phyloP scores from a whole-genome alignment of 2,113 vertebrate genomes.

The Excalfactoria chinensis region DNA sequence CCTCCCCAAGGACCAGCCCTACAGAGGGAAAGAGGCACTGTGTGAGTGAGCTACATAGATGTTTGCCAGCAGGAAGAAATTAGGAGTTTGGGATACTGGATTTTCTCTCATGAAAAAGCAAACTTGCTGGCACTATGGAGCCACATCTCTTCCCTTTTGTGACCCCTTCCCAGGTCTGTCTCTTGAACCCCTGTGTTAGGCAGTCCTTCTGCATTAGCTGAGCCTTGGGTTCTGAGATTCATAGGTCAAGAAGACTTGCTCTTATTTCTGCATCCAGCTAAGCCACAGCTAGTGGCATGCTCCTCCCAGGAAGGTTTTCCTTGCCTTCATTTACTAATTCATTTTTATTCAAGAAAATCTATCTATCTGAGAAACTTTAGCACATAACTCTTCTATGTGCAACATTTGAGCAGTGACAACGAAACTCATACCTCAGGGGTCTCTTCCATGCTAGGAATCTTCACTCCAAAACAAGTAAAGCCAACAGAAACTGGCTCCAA shows the following conservation, averaged over 20 bases:
- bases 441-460: not conserved
- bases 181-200: not conserved
- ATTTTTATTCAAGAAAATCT: not conserved
- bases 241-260: not conserved
- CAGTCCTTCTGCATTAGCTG: not conserved
- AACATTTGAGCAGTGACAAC: not conserved
- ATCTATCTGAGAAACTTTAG: not conserved
- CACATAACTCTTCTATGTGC: not conserved
- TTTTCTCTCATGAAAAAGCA: not conserved
- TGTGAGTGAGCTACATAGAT: not conserved
- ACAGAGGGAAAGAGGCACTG: not conserved
- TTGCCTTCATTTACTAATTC: not conserved
- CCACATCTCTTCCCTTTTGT: not conserved
- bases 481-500: not conserved
- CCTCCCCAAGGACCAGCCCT: not conserved
- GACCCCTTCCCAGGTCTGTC: not conserved
- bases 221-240: not conserved
- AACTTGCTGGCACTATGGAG: not conserved
- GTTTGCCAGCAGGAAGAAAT: not conserved
- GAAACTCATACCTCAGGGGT: not conserved
- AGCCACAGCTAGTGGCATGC: accelerated
- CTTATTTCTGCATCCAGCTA: not conserved
- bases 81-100: not conserved
- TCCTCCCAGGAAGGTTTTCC: not conserved
- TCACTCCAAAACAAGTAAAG: not conserved